phyloP scores from a whole-genome alignment of 2,797 vertebrate genomes.

The Cuniculus paca region DNA sequence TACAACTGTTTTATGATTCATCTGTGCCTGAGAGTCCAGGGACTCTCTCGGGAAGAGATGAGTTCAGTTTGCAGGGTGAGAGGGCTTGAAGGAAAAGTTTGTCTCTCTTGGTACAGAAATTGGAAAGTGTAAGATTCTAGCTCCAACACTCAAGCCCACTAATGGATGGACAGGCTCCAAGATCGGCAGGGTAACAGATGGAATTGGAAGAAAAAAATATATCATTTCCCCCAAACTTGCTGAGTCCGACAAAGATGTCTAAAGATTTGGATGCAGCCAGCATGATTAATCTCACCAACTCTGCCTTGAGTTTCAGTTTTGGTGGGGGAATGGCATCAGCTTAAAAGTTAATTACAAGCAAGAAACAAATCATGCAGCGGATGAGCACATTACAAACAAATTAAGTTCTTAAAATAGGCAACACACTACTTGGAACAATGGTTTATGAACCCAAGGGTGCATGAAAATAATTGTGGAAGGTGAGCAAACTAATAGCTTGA shows the following conservation, averaged over 20 bases:
- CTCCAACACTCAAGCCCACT: not conserved
- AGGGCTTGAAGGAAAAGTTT: conserved; percentile 3
- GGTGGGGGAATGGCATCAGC: conserved; percentile 55
- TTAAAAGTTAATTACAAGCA: conserved; percentile 83
- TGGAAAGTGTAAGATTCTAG: conserved; percentile 34
- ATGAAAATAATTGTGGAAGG: conserved; percentile 68
- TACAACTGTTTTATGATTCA: not conserved
- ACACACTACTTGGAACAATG: conserved; percentile 74
- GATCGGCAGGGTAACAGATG: conserved; percentile 70
- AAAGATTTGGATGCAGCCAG: conserved; percentile 59
- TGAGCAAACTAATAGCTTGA: conserved; percentile 71
- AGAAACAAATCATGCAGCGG: conserved; percentile 76
- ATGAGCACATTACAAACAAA: conserved; percentile 80
- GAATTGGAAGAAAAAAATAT: conserved; percentile 49
- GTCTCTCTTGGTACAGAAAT: conserved; percentile 39
- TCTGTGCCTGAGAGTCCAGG: not conserved
- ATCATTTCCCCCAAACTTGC: conserved; percentile 71
- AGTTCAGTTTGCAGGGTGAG: conserved; percentile 2
- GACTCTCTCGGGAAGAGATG: not conserved
- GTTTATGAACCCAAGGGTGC: conserved; percentile 65
- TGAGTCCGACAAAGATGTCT: conserved; percentile 63
- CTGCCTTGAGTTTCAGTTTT: conserved; percentile 70
- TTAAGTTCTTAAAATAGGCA: conserved; percentile 81
- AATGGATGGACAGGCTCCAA: conserved; percentile 68
- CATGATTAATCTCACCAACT: conserved; percentile 72